A percentile compares a stretch with the other conserved stretches of the same genome.
These are phyloP conservation scores for Ciona savignyi DNA, from an alignment of 23 tunicate genomes.

Conservation along the genomic window DNA sequence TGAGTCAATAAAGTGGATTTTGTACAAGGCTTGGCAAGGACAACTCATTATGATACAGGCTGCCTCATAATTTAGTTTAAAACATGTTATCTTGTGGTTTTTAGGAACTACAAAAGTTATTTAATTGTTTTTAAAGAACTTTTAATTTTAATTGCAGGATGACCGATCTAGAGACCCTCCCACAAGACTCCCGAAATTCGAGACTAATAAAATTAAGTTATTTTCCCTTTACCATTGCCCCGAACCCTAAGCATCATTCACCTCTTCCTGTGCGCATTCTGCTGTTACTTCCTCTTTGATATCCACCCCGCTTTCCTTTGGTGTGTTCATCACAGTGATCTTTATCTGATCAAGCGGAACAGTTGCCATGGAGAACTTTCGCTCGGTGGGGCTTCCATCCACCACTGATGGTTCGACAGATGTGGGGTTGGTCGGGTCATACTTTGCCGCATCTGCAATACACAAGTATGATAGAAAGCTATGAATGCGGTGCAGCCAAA, in stretches of 20 bases:
- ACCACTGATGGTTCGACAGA: not conserved
- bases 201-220: not conserved
- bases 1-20: too few relatives aligned
- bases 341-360: not conserved
- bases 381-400: not conserved
- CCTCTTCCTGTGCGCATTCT: not conserved
- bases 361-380: not conserved
- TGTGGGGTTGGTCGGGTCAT: constrained; percentile 6
- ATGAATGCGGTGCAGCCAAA: not conserved
- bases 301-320: not conserved
- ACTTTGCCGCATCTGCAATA: not conserved
- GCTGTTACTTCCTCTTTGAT: not conserved
- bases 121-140: too few relatives aligned
- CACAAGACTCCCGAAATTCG: not conserved
- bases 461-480: not conserved
- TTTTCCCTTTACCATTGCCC: not conserved
- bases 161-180: too few relatives aligned
- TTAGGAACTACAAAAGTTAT: too few relatives aligned
- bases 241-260: not conserved
- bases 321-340: not conserved
- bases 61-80: too few relatives aligned
- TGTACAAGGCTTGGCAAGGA: too few relatives aligned
- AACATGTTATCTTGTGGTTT: too few relatives aligned
- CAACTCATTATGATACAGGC: too few relatives aligned
- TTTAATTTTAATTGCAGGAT: too few relatives aligned